A percentile compares a stretch with the other conserved stretches of the same genome.
Conservation (phyloP, 1,140 invertebrate genomes). For the Apolygus lucorum region DNA sequence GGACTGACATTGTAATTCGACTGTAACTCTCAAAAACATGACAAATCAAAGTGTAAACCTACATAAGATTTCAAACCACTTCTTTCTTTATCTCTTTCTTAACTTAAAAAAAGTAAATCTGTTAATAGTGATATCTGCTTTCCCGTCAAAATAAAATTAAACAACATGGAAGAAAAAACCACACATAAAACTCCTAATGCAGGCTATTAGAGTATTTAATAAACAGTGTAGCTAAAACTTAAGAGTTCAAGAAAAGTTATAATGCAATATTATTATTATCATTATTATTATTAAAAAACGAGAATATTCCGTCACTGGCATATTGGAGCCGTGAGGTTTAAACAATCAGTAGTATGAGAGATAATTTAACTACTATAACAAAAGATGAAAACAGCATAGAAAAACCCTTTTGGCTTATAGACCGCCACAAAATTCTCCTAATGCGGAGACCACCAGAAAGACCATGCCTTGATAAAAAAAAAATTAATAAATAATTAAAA, state of each 20-base stretch:
- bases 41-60: constrained; percentile 21
- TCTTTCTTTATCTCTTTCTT: constrained; percentile 27
- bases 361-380: too few relatives aligned
- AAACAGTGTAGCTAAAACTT: constrained; percentile 25
- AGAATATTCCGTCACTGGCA: constrained; percentile 23
- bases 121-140: constrained; percentile 28
- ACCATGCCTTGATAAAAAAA: constrained; percentile 4
- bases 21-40: too few relatives aligned
- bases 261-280: constrained; percentile 28
- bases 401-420: constrained; percentile 26
- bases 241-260: constrained; percentile 24
- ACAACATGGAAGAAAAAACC: constrained; percentile 19
- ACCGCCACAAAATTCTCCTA: constrained; percentile 25
- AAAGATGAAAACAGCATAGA: too few relatives aligned
- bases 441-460: constrained; percentile 24
- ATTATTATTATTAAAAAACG: constrained; percentile 18
- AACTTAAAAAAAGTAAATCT: constrained; percentile 19
- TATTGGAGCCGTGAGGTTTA: constrained; percentile 23
- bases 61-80: constrained; percentile 22
- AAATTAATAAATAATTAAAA: not conserved
- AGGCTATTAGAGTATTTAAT: constrained; percentile 28
- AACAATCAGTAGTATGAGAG: constrained; percentile 26
- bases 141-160: constrained; percentile 15
- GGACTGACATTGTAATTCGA: too few relatives aligned
- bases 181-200: constrained; percentile 26